Conservation (phyloP, 2,797 vertebrate genomes). For the Sebastes vulpes region DNA sequence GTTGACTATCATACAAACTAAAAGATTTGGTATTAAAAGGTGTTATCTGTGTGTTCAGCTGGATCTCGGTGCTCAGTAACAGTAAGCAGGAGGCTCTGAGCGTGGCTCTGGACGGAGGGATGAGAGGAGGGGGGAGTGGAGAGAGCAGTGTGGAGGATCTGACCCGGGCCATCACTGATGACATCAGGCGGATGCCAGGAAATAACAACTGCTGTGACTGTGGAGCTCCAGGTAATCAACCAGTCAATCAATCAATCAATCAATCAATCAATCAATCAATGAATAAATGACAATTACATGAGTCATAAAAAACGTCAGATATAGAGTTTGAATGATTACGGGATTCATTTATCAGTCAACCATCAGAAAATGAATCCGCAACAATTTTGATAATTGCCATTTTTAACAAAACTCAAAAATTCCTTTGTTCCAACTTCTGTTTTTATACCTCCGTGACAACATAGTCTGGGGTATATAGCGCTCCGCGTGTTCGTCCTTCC, state of each 20-base stretch:
- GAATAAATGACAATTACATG: too few species aligned
- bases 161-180: constrained; percentile 85
- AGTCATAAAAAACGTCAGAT: neutral
- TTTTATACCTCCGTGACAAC: fast-evolving
- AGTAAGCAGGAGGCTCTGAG: constrained; percentile 91
- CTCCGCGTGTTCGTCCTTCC: too few species aligned
- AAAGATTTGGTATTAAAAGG: neutral
- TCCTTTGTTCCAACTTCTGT: neutral
- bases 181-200: constrained; percentile 86
- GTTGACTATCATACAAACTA: too few species aligned
- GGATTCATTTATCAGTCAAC: neutral
- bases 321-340: neutral
- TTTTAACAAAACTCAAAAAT: too few species aligned
- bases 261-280: neutral
- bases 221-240: constrained; percentile 81
- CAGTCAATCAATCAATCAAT: neutral
- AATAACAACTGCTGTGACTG: constrained; percentile 90
- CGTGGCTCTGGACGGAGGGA: constrained; percentile 82
- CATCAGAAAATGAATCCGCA: neutral
- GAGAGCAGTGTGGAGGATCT: constrained; percentile 87
- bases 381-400: neutral
- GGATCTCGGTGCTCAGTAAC: constrained; percentile 88
- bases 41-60: constrained; percentile 62
- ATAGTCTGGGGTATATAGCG: too few species aligned
- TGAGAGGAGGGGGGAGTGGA: constrained; percentile 43